A percentile compares a stretch with the other conserved stretches of the same genome.
Conservation (phyloP, 2,797 vertebrate genomes). For the Cheracebus regulus region DNA sequence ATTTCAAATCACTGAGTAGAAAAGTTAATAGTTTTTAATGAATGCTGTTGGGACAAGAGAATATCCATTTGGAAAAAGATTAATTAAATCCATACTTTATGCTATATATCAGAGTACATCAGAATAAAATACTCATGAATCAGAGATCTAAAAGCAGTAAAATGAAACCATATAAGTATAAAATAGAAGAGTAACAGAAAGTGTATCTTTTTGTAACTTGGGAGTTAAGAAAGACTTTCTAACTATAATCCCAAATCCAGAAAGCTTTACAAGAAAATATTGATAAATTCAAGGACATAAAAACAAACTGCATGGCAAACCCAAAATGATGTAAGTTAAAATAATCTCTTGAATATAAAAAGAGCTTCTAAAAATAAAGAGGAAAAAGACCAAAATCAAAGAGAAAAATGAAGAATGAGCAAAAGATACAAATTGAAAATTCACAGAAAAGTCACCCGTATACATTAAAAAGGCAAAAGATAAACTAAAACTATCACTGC, state of each 20-base stretch:
- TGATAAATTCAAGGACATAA: conserved; percentile 25
- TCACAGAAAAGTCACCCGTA: not conserved
- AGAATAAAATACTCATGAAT: conserved; percentile 31
- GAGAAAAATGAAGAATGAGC: not conserved
- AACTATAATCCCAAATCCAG: not conserved
- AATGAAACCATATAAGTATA: not conserved
- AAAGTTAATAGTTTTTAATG: not conserved
- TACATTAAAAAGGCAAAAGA: not conserved
- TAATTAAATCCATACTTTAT: not conserved
- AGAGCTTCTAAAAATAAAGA: not conserved
- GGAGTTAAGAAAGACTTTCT: not conserved
- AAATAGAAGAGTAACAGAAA: not conserved
- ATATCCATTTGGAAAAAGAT: not conserved
- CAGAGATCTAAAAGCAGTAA: not conserved
- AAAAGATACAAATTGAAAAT: not conserved
- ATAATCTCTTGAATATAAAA: not conserved
- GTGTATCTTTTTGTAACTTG: not conserved
- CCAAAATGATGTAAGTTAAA: not conserved
- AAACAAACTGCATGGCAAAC: not conserved
- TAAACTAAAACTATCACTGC: not conserved
- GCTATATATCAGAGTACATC: not conserved
- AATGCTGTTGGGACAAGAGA: not conserved
- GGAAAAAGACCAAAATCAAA: not conserved
- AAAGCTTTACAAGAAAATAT: not conserved
- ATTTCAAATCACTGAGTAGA: not conserved